Evolutionary conservation across 2,888 invertebrate species (phyloP), one percentile per base, ranked within the genome.

Genomic region (Cheilosia variabilis): DNA sequence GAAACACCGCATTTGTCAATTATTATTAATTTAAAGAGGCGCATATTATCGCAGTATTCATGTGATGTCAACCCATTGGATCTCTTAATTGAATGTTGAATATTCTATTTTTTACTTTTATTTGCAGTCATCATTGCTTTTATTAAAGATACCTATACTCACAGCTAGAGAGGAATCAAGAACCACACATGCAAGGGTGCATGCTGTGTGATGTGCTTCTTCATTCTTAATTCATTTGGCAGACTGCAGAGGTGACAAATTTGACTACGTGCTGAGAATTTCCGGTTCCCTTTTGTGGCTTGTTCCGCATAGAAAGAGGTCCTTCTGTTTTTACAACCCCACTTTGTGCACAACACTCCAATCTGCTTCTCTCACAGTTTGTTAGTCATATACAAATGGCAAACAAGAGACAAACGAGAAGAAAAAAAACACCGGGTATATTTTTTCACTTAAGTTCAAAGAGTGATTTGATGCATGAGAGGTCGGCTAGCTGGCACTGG

Each of bases 241-340:
- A 86, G 81, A 66, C 68, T 86, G 86, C 86, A 81, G 81, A 86
- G 86, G 86, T 86, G 86, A 80, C 86, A 86, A 86, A 86, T 65
- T 86, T 63, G 50, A 37, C 55, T 72, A 86, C 81, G 86, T 86
- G 81, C 66, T 72, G 62, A 68, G 80, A 81, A 72, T 86, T 62
- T 62, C 45, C 71, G 72, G 53, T 68, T 55, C 53, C 27, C 22
- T 66, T 79, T 71, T 71, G 66, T 24, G 71, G 31, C 68, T n/a
- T 63, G 76, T 47, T 24, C 34, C 58, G 69, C 62, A 71, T 62
- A 55, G 68, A 19, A 68, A 75, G 17, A 15, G 27, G 63, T 45
- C 41, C 65, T 72, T 66, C 66, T 60, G 17, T 10, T 68, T 43
- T 65, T 65, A 63, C 69, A 73, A 55, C 58, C 34, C 15, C 31